Evolutionary conservation across 2,797 vertebrate genomes (phyloP).

Genomic region (Macrochelys suwanniensis): DNA sequence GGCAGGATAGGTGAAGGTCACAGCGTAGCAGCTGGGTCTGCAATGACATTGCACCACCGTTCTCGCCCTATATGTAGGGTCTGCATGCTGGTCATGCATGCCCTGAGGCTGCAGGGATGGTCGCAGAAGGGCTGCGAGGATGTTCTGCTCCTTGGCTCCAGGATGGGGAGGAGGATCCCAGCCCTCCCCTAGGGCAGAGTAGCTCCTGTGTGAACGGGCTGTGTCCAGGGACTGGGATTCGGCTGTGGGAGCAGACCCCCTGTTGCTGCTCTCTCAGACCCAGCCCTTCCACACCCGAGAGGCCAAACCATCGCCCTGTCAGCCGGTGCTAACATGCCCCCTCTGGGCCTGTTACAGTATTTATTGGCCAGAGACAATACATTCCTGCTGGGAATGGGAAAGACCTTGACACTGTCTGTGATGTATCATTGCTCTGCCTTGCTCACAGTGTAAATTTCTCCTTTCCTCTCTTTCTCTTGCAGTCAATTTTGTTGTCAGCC

Average conservation of each 20-base stretch:
- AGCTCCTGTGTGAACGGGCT: not conserved
- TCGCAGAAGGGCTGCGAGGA: not conserved
- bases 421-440: fast-evolving
- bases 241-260: not conserved
- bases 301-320: not conserved
- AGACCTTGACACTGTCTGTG: not conserved
- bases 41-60: not conserved
- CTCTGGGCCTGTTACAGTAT: not conserved
- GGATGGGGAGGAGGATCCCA: not conserved
- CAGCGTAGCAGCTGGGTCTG: not conserved
- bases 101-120: not conserved
- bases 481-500: slow-evolving; percentile 98
- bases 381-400: not conserved
- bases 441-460: slow-evolving; percentile 59
- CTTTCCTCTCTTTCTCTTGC: slow-evolving; percentile 69
- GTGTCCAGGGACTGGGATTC: not conserved
- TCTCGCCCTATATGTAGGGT: not conserved
- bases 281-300: not conserved
- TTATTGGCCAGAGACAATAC: not conserved
- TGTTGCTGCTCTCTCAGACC: too few species aligned
- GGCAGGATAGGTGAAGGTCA: not conserved
- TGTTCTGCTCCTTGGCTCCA: not conserved
- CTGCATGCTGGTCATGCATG: not conserved
- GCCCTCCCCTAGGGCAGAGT: not conserved
- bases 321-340: not conserved